Evolutionary conservation across 2,888 invertebrate genomes (phyloP).

Genomic region (Aelia acuminata): DNA sequence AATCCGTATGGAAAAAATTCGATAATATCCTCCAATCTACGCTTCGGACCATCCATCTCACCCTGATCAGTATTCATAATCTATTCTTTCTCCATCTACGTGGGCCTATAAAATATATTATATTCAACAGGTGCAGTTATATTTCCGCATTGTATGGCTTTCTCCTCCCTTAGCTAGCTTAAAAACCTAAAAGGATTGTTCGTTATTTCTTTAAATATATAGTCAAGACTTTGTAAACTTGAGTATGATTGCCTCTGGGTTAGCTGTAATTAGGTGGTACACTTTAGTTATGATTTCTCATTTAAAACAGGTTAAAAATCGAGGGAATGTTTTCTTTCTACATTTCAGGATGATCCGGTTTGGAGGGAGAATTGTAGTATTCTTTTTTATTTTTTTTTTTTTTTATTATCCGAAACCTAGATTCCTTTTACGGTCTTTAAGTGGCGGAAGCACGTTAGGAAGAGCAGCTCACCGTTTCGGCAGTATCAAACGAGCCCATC

Average conservation of each 20-base stretch:
- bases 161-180: background rate
- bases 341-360: background rate
- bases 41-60: background rate
- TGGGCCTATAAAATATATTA: background rate
- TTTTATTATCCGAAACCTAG: background rate
- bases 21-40: too few relatives aligned
- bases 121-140: conserved; percentile 3
- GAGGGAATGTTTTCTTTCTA: background rate
- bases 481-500: background rate
- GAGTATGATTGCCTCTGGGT: too few relatives aligned
- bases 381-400: background rate
- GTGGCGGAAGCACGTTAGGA: background rate
- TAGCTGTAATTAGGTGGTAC: too few relatives aligned
- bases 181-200: too few relatives aligned
- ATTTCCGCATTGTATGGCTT: background rate
- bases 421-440: background rate
- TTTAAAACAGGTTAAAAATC: background rate
- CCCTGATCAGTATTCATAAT: background rate
- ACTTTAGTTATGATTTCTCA: too few relatives aligned
- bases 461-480: conserved; percentile 2
- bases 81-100: background rate
- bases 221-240: too few relatives aligned
- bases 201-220: background rate
- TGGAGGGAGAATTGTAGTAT: too few relatives aligned
- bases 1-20: too few relatives aligned